Evolutionary conservation across 2,797 vertebrate genomes (phyloP).

Genomic region (Sebastiscus albofasciatus): DNA sequence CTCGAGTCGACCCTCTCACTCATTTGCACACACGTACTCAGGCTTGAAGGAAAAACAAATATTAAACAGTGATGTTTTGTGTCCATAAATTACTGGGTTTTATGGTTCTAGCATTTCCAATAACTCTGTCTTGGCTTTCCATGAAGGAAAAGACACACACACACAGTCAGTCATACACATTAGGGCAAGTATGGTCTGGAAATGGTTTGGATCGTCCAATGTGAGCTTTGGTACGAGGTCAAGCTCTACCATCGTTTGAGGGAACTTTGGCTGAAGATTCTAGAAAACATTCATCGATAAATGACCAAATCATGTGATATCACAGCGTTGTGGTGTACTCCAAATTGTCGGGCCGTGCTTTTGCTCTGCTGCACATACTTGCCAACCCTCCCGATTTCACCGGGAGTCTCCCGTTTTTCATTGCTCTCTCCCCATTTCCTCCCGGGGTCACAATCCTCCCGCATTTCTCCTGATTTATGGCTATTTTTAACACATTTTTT

Average conservation of each 20-base stretch:
- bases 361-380: background rate
- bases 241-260: conserved; percentile 4
- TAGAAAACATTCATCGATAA: background rate
- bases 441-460: no score
- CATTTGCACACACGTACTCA: conserved; percentile 41
- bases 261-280: background rate
- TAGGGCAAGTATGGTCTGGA: background rate
- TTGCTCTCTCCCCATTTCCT: no score
- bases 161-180: conserved; percentile 1
- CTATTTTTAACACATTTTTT: no score
- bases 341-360: background rate
- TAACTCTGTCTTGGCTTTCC: conserved; percentile 55
- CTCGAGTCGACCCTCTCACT: conserved; percentile 33
- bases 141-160: conserved; percentile 39
- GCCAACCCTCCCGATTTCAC: background rate
- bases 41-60: conserved; percentile 60
- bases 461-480: no score
- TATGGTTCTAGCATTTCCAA: conserved; percentile 57
- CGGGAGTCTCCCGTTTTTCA: no score
- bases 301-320: conserved; percentile 6
- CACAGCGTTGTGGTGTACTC: background rate
- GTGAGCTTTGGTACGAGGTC: conserved; percentile 40
- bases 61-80: conserved; percentile 62
- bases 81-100: conserved; percentile 61
- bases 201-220: conserved; percentile 39